Base-by-base conservation (phyloP, 2,888 invertebrate species). In the Lypha dubia region DNA sequence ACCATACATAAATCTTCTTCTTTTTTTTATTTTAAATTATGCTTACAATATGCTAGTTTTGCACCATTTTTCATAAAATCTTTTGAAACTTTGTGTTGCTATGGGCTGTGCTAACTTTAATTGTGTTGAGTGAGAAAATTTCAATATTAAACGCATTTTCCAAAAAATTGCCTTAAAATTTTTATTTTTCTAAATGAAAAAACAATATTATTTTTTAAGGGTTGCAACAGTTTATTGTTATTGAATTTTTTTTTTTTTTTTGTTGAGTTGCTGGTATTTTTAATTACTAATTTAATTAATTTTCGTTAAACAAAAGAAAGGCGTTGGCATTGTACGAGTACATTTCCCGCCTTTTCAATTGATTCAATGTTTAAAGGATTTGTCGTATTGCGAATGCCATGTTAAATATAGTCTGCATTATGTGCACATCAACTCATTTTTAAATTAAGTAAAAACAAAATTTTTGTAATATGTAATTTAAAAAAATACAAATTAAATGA, bases 41-140 rank as follows among this genome's bases (percentile, higher is more conserved):
- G 60, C 74, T 83, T 79, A 75, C 79, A 63, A 62, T 46, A 22
- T 17, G 11, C 22, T 35, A 3, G 20, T 20, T 17, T 58, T 15
- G 44, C 81, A 81, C 84, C 75, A 70, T 41, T 80, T 76, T 9
- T 1, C 7, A n/a, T 32, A 60, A 70, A 73, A 70, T 68, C 62
- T 65, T 60, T 5, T 49, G 7, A 46, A 44, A 28, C 11, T 51
- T 63, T 20, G 32, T 44, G 53, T 35, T 63, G 15, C n/a, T 38
- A 38, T 13, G 13, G 38, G 58, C n/a, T 20, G 44, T 49, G 20
- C 22, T 13, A 56, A 1, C 17, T 44, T 22, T n/a, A 71, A n/a
- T 84, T 77, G 65, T 46, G 74, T 70, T 71, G 75, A 79, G 73
- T 73, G 74, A 84, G 79, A 84, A 68, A 82, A 76, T 68, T 67